Conservation (phyloP, 2,888 invertebrate species). For the Temnothorax unifasciatus region DNA sequence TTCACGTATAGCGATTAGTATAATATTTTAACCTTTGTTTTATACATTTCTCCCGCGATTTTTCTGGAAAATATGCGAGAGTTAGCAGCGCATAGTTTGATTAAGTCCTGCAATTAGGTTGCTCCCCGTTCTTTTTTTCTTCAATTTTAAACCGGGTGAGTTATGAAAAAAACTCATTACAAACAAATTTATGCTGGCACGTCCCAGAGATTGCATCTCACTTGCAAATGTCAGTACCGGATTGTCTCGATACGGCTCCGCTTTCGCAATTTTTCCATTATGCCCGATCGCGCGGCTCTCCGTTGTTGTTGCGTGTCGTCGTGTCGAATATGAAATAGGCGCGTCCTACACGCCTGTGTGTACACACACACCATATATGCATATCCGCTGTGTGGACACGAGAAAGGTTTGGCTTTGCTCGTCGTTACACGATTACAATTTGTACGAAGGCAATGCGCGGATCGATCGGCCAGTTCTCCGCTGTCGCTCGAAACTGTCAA, state of each 20-base stretch:
- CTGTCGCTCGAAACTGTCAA: neutral
- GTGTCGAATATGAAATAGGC: slow-evolving; percentile 62
- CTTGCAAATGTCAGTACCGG: neutral
- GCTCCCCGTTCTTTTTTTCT: neutral
- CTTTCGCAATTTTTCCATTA: slow-evolving; percentile 32
- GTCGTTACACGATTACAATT: slow-evolving; percentile 41
- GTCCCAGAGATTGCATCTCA: slow-evolving; percentile 16
- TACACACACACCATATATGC: slow-evolving; percentile 59
- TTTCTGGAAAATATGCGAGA: neutral
- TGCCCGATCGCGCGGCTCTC: slow-evolving; percentile 21
- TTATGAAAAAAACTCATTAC: neutral
- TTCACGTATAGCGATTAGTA: neutral
- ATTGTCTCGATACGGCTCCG: neutral
- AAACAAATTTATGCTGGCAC: neutral
- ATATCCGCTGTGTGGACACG: slow-evolving; percentile 43
- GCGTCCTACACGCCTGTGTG: slow-evolving; percentile 68
- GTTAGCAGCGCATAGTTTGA: neutral
- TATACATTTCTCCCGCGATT: neutral
- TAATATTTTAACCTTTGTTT: neutral
- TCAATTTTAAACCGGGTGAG: neutral
- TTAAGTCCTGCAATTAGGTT: neutral
- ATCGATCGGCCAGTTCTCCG: slow-evolving; percentile 11
- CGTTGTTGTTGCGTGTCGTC: slow-evolving; percentile 60
- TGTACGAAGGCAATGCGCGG: slow-evolving; percentile 7
- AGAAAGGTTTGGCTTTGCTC: slow-evolving; percentile 50